Conservation (phyloP, 1,140 invertebrate species). For the Fopius arisanus region DNA sequence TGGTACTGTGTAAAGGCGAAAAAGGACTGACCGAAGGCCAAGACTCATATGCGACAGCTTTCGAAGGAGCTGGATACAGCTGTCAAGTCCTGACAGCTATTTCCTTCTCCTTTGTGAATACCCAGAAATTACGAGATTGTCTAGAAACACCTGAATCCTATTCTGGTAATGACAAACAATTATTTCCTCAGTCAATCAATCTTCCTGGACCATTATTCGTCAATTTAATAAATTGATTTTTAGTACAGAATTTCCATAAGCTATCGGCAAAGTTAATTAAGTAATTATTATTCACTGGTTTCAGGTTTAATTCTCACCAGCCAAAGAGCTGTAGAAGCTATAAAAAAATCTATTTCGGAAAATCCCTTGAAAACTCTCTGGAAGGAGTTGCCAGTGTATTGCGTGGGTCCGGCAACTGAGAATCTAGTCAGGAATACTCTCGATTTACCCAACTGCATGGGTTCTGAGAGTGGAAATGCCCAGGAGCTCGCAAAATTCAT, state of each 20-base stretch:
- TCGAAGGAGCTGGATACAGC: conserved; percentile 49
- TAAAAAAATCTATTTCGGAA: conserved; percentile 38
- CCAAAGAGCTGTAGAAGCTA: conserved; percentile 53
- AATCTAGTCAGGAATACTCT: conserved; percentile 43
- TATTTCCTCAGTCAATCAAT: no score
- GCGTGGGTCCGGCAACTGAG: conserved; percentile 56
- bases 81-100: conserved; percentile 53
- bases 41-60: conserved; percentile 46
- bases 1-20: conserved; percentile 54
- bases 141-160: conserved; percentile 44
- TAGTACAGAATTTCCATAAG: no score
- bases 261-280: background rate
- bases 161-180: conserved; percentile 44
- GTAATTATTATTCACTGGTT: conserved; percentile 13
- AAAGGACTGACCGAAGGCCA: conserved; percentile 46
- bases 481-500: conserved; percentile 53
- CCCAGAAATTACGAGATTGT: conserved; percentile 40
- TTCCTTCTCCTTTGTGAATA: conserved; percentile 53
- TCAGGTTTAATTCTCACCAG: conserved; percentile 59
- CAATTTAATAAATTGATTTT: background rate
- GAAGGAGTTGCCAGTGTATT: conserved; percentile 49
- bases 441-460: conserved; percentile 47
- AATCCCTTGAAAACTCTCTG: conserved; percentile 40
- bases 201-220: background rate
- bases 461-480: conserved; percentile 53